Conservation (phyloP, 1,140 invertebrate genomes). For the Pararge aegeria region DNA sequence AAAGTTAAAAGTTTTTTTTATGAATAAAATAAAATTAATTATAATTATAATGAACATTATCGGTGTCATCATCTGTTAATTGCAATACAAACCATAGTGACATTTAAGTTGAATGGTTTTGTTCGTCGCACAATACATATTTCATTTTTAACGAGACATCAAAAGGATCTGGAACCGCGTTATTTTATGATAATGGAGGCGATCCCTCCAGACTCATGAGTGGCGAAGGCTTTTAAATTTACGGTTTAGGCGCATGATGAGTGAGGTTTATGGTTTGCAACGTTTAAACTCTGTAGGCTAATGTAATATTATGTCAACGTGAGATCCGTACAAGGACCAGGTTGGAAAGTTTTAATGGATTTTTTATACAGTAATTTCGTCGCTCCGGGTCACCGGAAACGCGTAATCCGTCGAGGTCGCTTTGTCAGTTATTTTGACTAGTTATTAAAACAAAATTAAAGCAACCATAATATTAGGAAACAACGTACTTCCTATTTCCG, state of each 20-base stretch:
- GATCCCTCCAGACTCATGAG: constrained; percentile 48
- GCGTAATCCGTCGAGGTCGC: background rate
- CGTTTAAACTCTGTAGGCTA: constrained; percentile 55
- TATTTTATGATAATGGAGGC: constrained; percentile 75
- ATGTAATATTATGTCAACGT: constrained; percentile 26
- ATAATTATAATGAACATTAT: too few species aligned
- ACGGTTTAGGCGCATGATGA: constrained; percentile 61
- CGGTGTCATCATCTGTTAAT: too few species aligned
- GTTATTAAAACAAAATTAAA: too few species aligned
- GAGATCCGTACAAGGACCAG: constrained; percentile 15
- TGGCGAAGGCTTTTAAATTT: constrained; percentile 73
- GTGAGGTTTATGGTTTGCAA: constrained; percentile 62
- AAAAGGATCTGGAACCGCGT: constrained; percentile 70
- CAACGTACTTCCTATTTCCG: too few species aligned
- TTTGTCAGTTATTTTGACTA: too few species aligned
- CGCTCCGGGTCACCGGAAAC: too few species aligned
- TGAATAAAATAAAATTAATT: too few species aligned
- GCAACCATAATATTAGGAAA: too few species aligned
- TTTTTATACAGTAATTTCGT: background rate
- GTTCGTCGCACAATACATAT: background rate
- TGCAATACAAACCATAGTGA: too few species aligned
- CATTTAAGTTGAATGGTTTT: background rate
- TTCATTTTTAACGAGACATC: constrained; percentile 69
- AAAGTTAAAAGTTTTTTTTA: too few species aligned
- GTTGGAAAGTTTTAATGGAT: constrained; percentile 19